Percentiles rank a stretch among this genome's conserved stretches.
phyloP scores from a whole-genome alignment of 2,797 vertebrate species.

The Callimico goeldii region DNA sequence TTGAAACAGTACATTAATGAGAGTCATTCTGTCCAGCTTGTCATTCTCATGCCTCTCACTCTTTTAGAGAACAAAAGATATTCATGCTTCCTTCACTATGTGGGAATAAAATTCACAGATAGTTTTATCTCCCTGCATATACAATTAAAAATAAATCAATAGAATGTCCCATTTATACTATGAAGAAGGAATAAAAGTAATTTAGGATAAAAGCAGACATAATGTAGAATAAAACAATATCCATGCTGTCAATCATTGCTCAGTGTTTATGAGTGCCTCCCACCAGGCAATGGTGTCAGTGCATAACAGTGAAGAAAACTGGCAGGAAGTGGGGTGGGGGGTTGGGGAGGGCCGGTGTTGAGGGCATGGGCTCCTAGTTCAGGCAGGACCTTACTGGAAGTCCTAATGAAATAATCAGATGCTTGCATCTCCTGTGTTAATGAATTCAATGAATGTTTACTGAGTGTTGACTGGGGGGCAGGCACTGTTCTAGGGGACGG shows the following conservation, averaged over 20 bases:
- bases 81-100: background rate
- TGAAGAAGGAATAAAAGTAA: background rate
- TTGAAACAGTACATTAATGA: background rate
- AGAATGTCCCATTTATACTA: background rate
- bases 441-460: background rate
- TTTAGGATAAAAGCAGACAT: conserved; percentile 20
- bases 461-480: rapidly evolving
- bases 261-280: background rate
- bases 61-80: background rate
- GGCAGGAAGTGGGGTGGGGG: background rate
- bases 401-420: background rate
- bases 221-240: background rate
- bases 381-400: background rate
- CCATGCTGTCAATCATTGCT: background rate
- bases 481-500: background rate
- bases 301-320: rapidly evolving
- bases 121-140: background rate
- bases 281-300: background rate
- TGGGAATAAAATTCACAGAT: background rate
- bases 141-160: background rate
- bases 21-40: background rate
- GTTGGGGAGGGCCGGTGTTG: rapidly evolving
- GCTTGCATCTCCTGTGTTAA: background rate
- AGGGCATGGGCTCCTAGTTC: background rate
- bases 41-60: background rate